phyloP scores from a whole-genome alignment of 2,888 invertebrate species.

The Dasypolia templi region DNA sequence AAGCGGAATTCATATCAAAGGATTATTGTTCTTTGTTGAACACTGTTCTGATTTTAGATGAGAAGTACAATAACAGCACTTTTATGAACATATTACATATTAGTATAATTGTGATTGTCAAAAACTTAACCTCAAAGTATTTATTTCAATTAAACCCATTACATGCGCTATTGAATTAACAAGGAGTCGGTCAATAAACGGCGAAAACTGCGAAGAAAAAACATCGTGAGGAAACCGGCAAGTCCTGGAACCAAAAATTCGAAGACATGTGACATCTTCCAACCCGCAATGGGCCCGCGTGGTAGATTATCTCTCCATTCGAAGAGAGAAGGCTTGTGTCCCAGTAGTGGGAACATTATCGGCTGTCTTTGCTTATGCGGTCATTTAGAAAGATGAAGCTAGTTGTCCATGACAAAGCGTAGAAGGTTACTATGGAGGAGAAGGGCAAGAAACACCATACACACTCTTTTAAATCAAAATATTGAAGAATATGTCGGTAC shows the following conservation, averaged over 20 bases:
- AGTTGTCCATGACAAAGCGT: not conserved
- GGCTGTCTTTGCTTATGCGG: too few species aligned
- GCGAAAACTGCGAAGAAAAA: too few species aligned
- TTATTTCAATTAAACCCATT: not conserved
- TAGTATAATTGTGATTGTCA: not conserved
- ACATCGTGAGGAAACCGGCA: too few species aligned
- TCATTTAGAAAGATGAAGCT: not conserved
- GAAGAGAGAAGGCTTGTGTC: too few species aligned
- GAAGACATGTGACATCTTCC: too few species aligned
- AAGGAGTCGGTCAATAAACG: not conserved
- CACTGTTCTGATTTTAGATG: constrained; percentile 18
- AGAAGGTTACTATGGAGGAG: too few species aligned
- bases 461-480: not conserved
- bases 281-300: too few species aligned
- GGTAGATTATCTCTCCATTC: too few species aligned
- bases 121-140: not conserved
- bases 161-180: not conserved
- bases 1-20: constrained; percentile 27
- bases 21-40: constrained; percentile 23
- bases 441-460: too few species aligned
- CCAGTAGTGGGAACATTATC: too few species aligned
- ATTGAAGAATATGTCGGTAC: too few species aligned
- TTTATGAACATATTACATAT: not conserved
- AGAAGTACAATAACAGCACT: not conserved
- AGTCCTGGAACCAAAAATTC: too few species aligned